Conservation (phyloP, 2,888 invertebrate genomes). For the Hirtodrosophila duncani region DNA sequence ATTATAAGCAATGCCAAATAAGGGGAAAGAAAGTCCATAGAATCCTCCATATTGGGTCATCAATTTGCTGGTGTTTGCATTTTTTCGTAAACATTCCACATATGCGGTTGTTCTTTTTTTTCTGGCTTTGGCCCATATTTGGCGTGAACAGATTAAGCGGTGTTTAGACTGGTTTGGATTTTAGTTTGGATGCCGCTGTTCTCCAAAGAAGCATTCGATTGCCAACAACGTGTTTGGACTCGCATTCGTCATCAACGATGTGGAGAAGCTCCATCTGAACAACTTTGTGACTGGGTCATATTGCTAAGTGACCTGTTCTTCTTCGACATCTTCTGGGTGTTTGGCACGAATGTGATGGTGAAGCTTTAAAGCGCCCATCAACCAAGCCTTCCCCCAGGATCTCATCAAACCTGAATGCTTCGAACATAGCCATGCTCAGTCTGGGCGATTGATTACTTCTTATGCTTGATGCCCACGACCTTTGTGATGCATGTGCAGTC, state of each 20-base stretch:
- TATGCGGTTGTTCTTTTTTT: no score
- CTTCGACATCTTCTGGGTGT: slow-evolving; percentile 99
- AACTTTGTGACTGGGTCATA: slow-evolving; percentile 97
- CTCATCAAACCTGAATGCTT: slow-evolving; percentile 89
- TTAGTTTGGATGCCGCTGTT: slow-evolving; percentile 96
- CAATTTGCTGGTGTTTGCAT: slow-evolving; percentile 12
- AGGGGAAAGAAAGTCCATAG: no score
- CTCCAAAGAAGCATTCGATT: slow-evolving; percentile 98
- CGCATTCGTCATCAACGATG: slow-evolving; percentile 98
- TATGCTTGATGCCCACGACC: slow-evolving; percentile 95
- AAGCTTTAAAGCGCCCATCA: slow-evolving; percentile 99
- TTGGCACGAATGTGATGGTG: slow-evolving; percentile 99
- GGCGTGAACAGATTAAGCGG: no score
- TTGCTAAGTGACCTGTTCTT: slow-evolving; percentile 96
- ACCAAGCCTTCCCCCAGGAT: slow-evolving; percentile 99
- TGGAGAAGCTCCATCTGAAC: slow-evolving; percentile 96
- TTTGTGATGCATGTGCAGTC: slow-evolving; percentile 97
- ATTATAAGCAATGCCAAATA: slow-evolving; percentile 1
- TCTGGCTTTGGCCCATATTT: no score
- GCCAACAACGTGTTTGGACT: slow-evolving; percentile 99
- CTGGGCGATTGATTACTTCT: slow-evolving; percentile 96
- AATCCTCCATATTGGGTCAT: no score
- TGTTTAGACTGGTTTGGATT: no score
- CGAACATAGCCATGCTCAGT: slow-evolving; percentile 99
- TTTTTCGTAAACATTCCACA: no score